Percentiles rank a stretch among this genome's conserved stretches.
These are phyloP conservation scores for Seira musarum DNA, from an alignment of 2,888 invertebrate species.

Conservation along the genomic window DNA sequence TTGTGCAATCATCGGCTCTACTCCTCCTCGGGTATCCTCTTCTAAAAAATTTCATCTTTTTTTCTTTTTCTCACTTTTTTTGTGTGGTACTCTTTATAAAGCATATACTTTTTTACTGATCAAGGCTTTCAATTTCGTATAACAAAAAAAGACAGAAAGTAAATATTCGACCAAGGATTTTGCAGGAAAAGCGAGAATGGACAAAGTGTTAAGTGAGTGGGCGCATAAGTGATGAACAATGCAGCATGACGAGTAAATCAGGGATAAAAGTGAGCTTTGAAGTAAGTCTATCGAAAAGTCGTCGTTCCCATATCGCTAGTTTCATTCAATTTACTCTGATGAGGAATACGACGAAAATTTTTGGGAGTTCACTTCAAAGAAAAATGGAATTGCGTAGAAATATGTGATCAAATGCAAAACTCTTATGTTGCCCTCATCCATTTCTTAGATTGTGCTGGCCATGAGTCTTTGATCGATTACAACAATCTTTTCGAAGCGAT, in stretches of 20 bases:
- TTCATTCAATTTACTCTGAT: slow-evolving; percentile 68
- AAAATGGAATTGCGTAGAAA: too few relatives aligned
- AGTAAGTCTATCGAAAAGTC: slow-evolving; percentile 53
- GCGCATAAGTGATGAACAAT: slow-evolving; percentile 23
- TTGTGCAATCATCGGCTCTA: slow-evolving; percentile 69
- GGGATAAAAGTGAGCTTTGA: slow-evolving; percentile 57
- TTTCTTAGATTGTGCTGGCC: too few relatives aligned
- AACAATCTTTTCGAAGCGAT: too few relatives aligned
- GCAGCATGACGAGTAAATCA: slow-evolving; percentile 33
- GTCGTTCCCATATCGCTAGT: slow-evolving; percentile 64
- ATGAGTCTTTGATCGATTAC: too few relatives aligned
- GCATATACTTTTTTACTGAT: neutral
- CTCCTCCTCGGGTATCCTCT: slow-evolving; percentile 57
- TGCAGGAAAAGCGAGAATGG: slow-evolving; percentile 1
- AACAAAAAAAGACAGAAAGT: too few relatives aligned
- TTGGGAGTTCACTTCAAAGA: too few relatives aligned
- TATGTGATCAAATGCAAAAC: too few relatives aligned
- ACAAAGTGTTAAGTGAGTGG: slow-evolving; percentile 17
- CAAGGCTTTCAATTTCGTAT: neutral
- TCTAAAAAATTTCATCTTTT: slow-evolving; percentile 48
- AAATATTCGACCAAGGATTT: neutral
- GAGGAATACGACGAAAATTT: too few relatives aligned
- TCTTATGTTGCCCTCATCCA: too few relatives aligned
- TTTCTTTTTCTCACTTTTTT: slow-evolving; percentile 27
- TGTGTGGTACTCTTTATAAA: slow-evolving; percentile 29